Percentiles rank a stretch among this genome's conserved stretches.
Conservation (phyloP, 1,140 invertebrate species). For the Notospermus geniculatus region DNA sequence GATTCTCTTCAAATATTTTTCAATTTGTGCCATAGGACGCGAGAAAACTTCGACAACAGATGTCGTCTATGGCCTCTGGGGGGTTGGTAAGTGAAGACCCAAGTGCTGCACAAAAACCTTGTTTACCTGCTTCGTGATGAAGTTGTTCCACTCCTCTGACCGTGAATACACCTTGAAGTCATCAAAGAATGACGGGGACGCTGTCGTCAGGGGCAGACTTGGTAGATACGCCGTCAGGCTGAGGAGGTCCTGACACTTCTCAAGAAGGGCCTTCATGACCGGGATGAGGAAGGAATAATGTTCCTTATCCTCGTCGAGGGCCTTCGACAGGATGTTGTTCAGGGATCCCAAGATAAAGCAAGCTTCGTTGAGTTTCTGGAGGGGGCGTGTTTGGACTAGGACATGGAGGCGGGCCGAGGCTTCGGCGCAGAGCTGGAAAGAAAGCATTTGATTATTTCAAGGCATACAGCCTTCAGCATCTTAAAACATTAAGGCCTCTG, state of each 20-base stretch:
- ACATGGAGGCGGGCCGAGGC: constrained; percentile 64
- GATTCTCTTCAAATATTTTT: no score
- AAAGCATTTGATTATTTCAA: background rate
- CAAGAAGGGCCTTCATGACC: constrained; percentile 65
- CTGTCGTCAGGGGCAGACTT: constrained; percentile 59
- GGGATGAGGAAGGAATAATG: constrained; percentile 67
- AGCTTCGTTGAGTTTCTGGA: constrained; percentile 60
- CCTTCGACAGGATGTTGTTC: constrained; percentile 40
- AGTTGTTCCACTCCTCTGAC: constrained; percentile 63
- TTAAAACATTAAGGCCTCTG: no score
- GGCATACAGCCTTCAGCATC: no score
- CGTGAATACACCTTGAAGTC: constrained; percentile 63
- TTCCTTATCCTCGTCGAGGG: constrained; percentile 38
- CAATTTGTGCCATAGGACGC: no score
- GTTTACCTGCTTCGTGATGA: constrained; percentile 64
- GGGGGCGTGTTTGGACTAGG: constrained; percentile 61
- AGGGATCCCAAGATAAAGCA: constrained; percentile 58
- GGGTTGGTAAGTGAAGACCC: no score
- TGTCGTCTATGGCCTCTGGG: no score
- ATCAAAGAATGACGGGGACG: constrained; percentile 64
- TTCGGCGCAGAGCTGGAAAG: constrained; percentile 60
- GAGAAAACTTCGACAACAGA: no score
- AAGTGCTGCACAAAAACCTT: no score
- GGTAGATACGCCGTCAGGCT: constrained; percentile 60
- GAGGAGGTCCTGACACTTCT: constrained; percentile 60